phyloP scores from a whole-genome alignment of 2,113 vertebrate species.

The Falcunculus frontatus region DNA sequence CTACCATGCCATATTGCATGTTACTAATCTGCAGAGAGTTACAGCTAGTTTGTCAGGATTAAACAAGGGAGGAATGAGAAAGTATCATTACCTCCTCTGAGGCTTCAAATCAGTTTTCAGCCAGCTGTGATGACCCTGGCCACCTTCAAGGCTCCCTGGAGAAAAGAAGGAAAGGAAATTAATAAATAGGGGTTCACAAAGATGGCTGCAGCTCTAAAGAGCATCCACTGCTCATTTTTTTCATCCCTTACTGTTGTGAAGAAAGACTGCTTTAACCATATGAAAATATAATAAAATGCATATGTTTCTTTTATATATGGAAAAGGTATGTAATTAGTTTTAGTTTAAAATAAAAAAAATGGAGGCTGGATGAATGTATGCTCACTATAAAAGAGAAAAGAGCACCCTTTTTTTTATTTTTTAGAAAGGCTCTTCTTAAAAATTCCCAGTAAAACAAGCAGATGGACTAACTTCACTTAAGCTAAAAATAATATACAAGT shows the following conservation, averaged over 20 bases:
- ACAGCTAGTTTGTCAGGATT: constrained; percentile 18
- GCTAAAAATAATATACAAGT: background rate
- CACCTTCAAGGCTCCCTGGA: constrained; percentile 8
- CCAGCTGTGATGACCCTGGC: background rate
- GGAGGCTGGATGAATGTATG: background rate
- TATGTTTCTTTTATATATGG: background rate
- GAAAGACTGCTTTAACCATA: constrained; percentile 34
- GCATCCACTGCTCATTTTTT: background rate
- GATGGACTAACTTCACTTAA: background rate
- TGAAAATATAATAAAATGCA: constrained; percentile 54
- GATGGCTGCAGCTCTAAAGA: constrained; percentile 6
- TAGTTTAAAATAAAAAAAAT: background rate
- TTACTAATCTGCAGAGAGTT: background rate
- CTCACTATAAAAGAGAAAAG: background rate
- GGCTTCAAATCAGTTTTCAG: constrained; percentile 53
- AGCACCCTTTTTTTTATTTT: background rate
- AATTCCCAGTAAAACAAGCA: background rate
- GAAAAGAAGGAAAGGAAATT: constrained; percentile 36
- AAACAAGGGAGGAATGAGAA: constrained; percentile 19
- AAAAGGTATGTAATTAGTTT: constrained; percentile 33
- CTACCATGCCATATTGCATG: background rate
- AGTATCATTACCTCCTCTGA: constrained; percentile 22
- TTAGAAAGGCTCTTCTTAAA: background rate
- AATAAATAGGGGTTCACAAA: constrained; percentile 20
- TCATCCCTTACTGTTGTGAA: background rate